Conservation (phyloP, 2,113 vertebrate species). For the Kobus ellipsiprymnus region DNA sequence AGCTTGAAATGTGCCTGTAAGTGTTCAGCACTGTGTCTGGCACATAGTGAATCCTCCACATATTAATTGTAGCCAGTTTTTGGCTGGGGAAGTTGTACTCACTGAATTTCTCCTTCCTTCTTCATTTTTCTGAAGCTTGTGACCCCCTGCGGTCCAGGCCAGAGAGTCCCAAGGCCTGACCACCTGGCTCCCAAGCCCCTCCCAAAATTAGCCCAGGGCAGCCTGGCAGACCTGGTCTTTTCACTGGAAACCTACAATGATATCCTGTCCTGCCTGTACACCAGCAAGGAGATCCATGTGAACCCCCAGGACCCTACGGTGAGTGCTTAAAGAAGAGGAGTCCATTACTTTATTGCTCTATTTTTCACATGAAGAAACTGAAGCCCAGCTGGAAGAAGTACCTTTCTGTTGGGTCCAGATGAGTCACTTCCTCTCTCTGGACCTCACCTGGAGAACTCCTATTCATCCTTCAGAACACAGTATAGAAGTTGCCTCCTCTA, state of each 20-base stretch:
- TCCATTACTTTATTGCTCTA: not conserved
- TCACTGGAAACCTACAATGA: not conserved
- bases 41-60: not conserved
- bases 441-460: not conserved
- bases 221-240: constrained; percentile 40
- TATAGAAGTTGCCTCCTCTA: not conserved
- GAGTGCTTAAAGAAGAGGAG: not conserved
- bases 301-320: not conserved
- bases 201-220: constrained; percentile 2
- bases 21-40: not conserved
- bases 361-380: not conserved
- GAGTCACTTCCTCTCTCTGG: not conserved
- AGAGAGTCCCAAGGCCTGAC: not conserved
- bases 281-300: not conserved
- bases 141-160: not conserved
- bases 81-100: not conserved
- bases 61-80: not conserved
- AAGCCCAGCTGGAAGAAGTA: not conserved
- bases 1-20: not conserved
- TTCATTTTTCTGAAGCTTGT: constrained; percentile 33
- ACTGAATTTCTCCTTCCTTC: not conserved
- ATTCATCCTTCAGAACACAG: not conserved
- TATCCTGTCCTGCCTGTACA: constrained; percentile 12
- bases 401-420: not conserved
- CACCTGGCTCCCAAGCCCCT: not conserved